phyloP scores from a whole-genome alignment of 2,113 vertebrate genomes.

The Actenoides hombroni region DNA sequence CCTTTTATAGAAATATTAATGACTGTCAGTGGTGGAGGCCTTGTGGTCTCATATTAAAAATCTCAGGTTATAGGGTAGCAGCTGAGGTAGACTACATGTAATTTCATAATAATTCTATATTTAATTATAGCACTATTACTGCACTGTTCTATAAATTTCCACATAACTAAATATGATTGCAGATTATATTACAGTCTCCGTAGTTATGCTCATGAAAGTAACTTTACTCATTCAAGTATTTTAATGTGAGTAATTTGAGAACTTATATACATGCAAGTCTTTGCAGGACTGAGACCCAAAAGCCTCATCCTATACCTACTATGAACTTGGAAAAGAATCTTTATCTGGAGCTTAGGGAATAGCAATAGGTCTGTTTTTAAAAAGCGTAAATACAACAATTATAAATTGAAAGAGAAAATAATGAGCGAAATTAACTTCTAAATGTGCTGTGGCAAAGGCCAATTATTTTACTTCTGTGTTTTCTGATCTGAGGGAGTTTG shows the following conservation, averaged over 20 bases:
- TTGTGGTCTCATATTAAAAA: conserved; percentile 6
- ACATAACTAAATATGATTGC: not conserved
- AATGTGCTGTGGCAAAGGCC: not conserved
- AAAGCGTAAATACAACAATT: not conserved
- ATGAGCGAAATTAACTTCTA: not conserved
- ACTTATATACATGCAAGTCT: not conserved
- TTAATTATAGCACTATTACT: not conserved
- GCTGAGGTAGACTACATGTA: not conserved
- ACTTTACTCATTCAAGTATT: not conserved
- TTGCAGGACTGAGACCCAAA: not conserved
- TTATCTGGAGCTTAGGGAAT: not conserved
- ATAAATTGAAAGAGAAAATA: not conserved
- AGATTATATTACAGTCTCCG: not conserved
- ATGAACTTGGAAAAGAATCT: not conserved
- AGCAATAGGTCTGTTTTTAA: not conserved
- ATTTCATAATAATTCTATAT: conserved; percentile 1
- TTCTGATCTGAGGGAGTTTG: not conserved
- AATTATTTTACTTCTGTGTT: not conserved
- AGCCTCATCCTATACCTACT: not conserved
- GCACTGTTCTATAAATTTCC: not conserved
- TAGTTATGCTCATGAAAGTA: not conserved
- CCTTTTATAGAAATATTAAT: conserved; percentile 56
- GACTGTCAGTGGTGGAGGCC: not conserved
- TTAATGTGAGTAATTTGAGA: not conserved
- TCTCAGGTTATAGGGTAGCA: not conserved